Percentiles rank a stretch among this genome's conserved stretches.
These are phyloP conservation scores for Darevskia mixta DNA, from an alignment of 2,797 vertebrate genomes.

Conservation along the genomic window DNA sequence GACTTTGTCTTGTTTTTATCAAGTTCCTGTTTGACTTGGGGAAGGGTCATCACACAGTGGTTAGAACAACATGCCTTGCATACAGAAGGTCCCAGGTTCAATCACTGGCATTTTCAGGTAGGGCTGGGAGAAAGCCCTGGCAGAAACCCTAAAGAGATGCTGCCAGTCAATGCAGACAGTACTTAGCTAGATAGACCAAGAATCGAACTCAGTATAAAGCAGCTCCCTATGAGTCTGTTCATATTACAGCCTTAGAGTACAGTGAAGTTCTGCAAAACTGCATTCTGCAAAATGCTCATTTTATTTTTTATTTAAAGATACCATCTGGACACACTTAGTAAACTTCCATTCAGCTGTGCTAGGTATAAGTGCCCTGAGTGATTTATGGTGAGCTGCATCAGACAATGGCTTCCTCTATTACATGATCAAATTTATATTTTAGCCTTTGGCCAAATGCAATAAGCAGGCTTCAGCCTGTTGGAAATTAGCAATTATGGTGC, in stretches of 20 bases:
- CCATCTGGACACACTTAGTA: neutral
- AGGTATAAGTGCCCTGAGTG: neutral
- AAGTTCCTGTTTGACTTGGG: too few relatives aligned
- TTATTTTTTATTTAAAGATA: neutral
- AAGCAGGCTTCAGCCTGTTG: neutral
- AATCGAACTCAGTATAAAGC: too few relatives aligned
- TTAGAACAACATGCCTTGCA: too few relatives aligned
- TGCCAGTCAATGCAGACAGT: too few relatives aligned
- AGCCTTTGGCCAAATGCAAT: neutral
- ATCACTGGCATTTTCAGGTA: too few relatives aligned
- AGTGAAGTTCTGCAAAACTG: neutral
- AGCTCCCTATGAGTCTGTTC: neutral
- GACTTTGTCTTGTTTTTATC: too few relatives aligned
- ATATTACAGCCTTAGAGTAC: too few relatives aligned
- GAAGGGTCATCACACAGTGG: too few relatives aligned
- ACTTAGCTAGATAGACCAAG: too few relatives aligned
- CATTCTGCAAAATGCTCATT: neutral
- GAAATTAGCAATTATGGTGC: slow-evolving; percentile 13
- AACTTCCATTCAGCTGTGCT: neutral
- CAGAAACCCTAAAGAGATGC: too few relatives aligned
- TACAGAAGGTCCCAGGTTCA: too few relatives aligned
- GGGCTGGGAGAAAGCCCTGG: too few relatives aligned
- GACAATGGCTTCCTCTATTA: neutral
- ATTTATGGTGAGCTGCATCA: neutral
- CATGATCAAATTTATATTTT: neutral